These are phyloP conservation scores for Petromus typicus DNA, from an alignment of 2,113 vertebrate species.

Conservation along the genomic window DNA sequence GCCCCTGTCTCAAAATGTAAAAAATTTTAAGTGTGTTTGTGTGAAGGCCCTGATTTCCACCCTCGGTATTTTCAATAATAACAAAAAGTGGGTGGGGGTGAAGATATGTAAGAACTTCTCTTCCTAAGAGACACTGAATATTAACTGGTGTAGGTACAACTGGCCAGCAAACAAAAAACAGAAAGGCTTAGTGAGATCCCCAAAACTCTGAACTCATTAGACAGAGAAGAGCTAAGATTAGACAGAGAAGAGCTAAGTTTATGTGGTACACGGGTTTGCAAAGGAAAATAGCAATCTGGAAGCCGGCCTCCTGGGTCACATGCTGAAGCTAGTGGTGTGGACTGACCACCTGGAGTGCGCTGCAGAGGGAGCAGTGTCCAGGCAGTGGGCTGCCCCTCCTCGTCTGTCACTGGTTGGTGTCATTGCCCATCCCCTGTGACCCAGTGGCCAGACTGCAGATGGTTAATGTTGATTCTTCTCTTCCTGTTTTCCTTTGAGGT, in stretches of 20 bases:
- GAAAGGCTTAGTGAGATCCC: not conserved
- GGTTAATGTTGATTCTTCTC: slow-evolving; percentile 60
- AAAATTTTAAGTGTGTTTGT: not conserved
- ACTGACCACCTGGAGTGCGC: not conserved
- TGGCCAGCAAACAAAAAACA: not conserved
- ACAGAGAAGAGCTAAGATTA: not conserved
- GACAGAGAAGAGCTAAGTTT: slow-evolving; percentile 4
- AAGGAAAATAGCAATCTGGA: not conserved
- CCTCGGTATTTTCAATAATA: not conserved
- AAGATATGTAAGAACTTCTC: not conserved
- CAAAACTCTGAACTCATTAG: slow-evolving; percentile 26
- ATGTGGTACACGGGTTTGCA: not conserved
- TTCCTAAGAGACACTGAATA: not conserved
- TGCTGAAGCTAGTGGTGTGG: not conserved
- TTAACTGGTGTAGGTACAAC: not conserved
- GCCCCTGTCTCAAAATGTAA: not conserved
- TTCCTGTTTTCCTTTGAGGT: slow-evolving; percentile 74
- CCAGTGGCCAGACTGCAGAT: slow-evolving; percentile 52
- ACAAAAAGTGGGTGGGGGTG: not conserved
- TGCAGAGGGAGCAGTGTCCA: fast-evolving
- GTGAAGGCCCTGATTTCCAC: not conserved
- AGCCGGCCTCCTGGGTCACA: no score
- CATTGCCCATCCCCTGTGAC: not conserved
- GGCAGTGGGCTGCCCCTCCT: not conserved
- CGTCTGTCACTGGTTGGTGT: not conserved